Percentiles rank a stretch among this genome's conserved stretches.
phyloP scores from a whole-genome alignment of 2,113 vertebrate genomes.

The Labeo catla region DNA sequence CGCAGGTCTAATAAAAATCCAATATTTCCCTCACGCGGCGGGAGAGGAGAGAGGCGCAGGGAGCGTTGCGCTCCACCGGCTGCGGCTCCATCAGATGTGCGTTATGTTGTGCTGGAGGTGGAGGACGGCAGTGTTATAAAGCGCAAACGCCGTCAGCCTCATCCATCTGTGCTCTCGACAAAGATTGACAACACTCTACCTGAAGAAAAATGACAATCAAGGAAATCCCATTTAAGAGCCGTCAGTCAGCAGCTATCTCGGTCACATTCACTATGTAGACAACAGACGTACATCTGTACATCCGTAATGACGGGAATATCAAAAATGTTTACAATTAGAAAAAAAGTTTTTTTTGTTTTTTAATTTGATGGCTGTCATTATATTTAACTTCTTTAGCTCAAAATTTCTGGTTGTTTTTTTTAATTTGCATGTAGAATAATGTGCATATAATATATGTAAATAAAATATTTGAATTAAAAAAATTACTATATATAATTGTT shows the following conservation, averaged over 20 bases:
- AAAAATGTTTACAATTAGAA: neutral
- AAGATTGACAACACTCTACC: neutral
- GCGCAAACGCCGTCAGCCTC: neutral
- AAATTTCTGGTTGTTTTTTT: too few relatives aligned
- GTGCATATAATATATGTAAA: neutral
- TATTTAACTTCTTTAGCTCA: neutral
- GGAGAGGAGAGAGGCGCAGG: constrained; percentile 58
- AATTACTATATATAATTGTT: too few relatives aligned
- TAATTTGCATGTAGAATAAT: neutral
- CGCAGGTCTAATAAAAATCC: constrained; percentile 63
- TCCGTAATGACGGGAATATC: neutral
- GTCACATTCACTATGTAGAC: too few relatives aligned
- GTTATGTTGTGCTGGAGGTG: constrained; percentile 14
- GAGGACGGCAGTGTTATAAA: neutral
- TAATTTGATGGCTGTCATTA: neutral
- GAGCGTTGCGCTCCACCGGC: neutral
- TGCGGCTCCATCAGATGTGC: neutral
- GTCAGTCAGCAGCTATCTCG: neutral
- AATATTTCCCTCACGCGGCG: constrained; percentile 66
- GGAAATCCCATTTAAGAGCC: neutral
- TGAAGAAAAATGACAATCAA: constrained; percentile 19
- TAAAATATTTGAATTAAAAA: neutral
- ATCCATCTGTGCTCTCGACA: neutral
- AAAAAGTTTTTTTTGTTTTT: neutral
- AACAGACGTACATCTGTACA: too few relatives aligned